Conservation (phyloP, 2,113 vertebrate species). For the Mesitornis unicolor region DNA sequence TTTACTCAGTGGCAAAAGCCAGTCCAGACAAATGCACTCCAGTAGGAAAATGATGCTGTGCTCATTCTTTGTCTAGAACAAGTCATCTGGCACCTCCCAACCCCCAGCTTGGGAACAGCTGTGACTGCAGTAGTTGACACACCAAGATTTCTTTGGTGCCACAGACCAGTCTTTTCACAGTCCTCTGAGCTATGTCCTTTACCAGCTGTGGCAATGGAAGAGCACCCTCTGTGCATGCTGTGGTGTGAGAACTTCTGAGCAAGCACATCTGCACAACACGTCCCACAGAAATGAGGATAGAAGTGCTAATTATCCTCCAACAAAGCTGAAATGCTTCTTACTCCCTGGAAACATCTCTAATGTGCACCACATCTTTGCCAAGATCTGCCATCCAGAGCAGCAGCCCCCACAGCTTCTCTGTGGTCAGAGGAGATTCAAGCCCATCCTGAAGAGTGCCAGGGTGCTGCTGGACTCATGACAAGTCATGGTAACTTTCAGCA, state of each 20-base stretch:
- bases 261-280: accelerated
- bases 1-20: not conserved
- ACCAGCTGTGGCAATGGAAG: not conserved
- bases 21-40: accelerated
- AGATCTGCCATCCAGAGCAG: not conserved
- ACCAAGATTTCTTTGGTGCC: not conserved
- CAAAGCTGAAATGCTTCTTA: not conserved
- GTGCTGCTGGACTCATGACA: not conserved
- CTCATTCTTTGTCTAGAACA: not conserved
- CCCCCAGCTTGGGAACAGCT: not conserved
- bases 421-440: not conserved
- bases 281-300: not conserved
- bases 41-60: accelerated
- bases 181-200: not conserved
- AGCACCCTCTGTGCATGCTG: not conserved
- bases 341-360: not conserved
- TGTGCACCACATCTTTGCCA: accelerated
- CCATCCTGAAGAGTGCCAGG: not conserved
- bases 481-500: not conserved
- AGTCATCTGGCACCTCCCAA: not conserved
- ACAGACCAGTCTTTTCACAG: not conserved
- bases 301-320: not conserved
- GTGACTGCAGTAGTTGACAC: not conserved
- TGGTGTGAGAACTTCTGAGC: accelerated
- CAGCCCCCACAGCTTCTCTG: accelerated